Percentiles rank a stretch among this genome's conserved stretches.
Evolutionary conservation across 2,888 invertebrate genomes (phyloP).

Genomic region (Dimorphilus gyrociliatus): DNA sequence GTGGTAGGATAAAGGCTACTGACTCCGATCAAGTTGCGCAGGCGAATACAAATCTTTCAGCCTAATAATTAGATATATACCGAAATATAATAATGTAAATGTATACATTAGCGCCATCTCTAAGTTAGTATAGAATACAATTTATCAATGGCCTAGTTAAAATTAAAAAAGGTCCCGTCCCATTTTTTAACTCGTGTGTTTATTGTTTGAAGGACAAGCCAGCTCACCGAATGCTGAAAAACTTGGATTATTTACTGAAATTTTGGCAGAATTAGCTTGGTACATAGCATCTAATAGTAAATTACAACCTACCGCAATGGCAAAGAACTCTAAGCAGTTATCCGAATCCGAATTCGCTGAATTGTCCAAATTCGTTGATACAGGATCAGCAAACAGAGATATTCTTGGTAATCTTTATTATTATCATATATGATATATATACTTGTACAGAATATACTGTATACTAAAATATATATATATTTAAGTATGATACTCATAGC

Average conservation of each 20-base stretch:
- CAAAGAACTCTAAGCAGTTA: no score
- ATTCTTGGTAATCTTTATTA: no score
- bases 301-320: slow-evolving; percentile 6
- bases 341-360: slow-evolving; percentile 1
- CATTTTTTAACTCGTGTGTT: no score
- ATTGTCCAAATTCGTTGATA: slow-evolving; percentile 1
- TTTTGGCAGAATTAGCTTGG: slow-evolving; percentile 21
- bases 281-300: slow-evolving; percentile 15
- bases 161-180: no score
- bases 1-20: no score
- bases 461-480: slow-evolving; percentile 5
- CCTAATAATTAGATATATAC: background rate
- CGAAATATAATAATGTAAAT: background rate
- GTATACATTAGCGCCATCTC: background rate
- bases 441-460: slow-evolving; percentile 3
- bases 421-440: slow-evolving; percentile 1
- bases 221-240: slow-evolving; percentile 21
- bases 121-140: no score
- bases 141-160: no score
- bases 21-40: no score
- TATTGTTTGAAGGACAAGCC: slow-evolving; percentile 29
- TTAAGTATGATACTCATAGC: no score
- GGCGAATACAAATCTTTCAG: background rate
- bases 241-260: slow-evolving; percentile 16
- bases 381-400: slow-evolving; percentile 1